phyloP scores from a whole-genome alignment of 92 coral and sea anemone genomes.

The Palythoa grandis region DNA sequence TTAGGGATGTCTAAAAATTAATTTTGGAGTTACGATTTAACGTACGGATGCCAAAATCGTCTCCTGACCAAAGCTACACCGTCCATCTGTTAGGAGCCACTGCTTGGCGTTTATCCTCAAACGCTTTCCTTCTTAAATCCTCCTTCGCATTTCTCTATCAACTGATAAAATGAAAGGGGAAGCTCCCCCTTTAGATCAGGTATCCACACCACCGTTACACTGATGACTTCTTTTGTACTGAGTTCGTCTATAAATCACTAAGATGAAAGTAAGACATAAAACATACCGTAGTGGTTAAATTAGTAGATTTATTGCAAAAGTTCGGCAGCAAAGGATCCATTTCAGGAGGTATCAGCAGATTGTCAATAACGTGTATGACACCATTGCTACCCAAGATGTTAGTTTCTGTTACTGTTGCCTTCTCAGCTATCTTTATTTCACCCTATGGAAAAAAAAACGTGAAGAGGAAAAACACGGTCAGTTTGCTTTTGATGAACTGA shows the following conservation, averaged over 20 bases:
- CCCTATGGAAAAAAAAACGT: constrained; percentile 57
- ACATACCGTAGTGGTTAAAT: constrained; percentile 35
- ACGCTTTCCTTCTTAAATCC: too few relatives aligned
- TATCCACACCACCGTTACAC: too few relatives aligned
- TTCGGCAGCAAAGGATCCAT: constrained; percentile 76
- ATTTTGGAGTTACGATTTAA: too few relatives aligned
- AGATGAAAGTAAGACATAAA: background rate
- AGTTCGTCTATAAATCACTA: background rate
- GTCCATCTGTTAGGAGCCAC: too few relatives aligned
- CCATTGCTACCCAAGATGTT: constrained; percentile 73
- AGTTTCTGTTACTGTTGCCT: constrained; percentile 55
- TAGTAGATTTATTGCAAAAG: constrained; percentile 52
- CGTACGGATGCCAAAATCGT: too few relatives aligned
- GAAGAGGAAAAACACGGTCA: background rate
- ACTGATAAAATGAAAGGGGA: too few relatives aligned
- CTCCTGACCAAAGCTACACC: too few relatives aligned
- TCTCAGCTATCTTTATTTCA: constrained; percentile 56
- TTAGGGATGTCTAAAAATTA: too few relatives aligned
- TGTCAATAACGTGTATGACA: constrained; percentile 64
- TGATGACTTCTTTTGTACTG: too few relatives aligned
- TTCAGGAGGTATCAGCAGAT: constrained; percentile 67
- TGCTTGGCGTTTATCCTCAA: too few relatives aligned
- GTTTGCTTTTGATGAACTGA: background rate
- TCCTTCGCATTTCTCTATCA: too few relatives aligned
- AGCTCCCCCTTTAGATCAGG: too few relatives aligned